Percentiles rank a stretch among this genome's conserved stretches.
Conservation (phyloP, 2,888 invertebrate genomes). For the Cheilosia scutellata region DNA sequence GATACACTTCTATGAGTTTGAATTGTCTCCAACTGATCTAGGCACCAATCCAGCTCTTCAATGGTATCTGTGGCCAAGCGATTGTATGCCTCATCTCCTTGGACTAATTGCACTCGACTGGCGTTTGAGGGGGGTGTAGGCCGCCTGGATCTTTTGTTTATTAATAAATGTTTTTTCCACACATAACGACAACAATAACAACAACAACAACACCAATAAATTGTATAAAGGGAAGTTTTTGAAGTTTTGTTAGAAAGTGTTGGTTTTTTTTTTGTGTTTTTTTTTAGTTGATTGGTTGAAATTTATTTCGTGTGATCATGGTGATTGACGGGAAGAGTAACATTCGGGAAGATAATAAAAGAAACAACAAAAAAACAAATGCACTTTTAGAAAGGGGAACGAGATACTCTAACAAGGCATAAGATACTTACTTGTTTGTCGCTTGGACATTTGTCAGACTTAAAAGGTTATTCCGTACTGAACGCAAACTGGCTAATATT, state of each 20-base stretch:
- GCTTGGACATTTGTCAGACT: slow-evolving; percentile 95
- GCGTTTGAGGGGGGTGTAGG: slow-evolving; percentile 83
- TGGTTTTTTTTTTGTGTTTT: slow-evolving; percentile 8
- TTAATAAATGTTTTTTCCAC: slow-evolving; percentile 78
- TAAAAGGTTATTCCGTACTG: slow-evolving; percentile 99
- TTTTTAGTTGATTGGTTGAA: slow-evolving; percentile 16
- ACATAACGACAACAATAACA: slow-evolving; percentile 73
- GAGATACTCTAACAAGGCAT: slow-evolving; percentile 55
- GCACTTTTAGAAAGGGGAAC: slow-evolving; percentile 55
- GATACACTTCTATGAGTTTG: slow-evolving; percentile 99
- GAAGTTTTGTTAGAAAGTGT: slow-evolving; percentile 31
- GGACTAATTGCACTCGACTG: slow-evolving; percentile 84
- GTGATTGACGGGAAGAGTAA: slow-evolving; percentile 42
- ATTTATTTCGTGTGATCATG: slow-evolving; percentile 48
- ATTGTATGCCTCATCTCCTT: slow-evolving; percentile 93
- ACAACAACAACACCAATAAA: slow-evolving; percentile 55
- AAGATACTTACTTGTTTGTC: slow-evolving; percentile 88
- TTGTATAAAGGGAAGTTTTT: slow-evolving; percentile 19
- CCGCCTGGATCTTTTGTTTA: slow-evolving; percentile 83
- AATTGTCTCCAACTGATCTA: slow-evolving; percentile 99
- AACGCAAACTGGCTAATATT: slow-evolving; percentile 98
- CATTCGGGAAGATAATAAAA: slow-evolving; percentile 54
- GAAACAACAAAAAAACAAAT: slow-evolving; percentile 32
- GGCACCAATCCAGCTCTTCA: slow-evolving; percentile 99
- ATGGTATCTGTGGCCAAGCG: slow-evolving; percentile 98